These are phyloP conservation scores for Furcifer pardalis DNA, from an alignment of 2,797 vertebrate genomes.

Conservation along the genomic window DNA sequence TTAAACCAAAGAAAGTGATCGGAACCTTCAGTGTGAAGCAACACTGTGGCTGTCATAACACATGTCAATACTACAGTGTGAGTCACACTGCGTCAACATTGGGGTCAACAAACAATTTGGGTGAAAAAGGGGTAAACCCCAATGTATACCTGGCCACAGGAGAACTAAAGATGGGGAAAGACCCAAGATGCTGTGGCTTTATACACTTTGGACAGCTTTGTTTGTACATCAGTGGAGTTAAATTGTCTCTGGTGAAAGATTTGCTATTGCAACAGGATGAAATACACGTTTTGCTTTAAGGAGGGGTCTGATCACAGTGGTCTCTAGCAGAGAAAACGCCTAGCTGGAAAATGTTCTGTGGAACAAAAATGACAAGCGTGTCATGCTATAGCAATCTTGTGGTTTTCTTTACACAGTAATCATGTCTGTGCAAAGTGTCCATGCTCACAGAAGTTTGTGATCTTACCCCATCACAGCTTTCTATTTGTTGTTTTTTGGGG, in stretches of 20 bases:
- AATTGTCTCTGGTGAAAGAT: too few species aligned
- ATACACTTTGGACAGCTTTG: too few species aligned
- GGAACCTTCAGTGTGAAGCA: too few species aligned
- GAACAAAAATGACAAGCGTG: neutral
- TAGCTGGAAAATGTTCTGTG: neutral
- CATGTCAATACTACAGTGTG: too few species aligned
- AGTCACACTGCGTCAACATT: too few species aligned
- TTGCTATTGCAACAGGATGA: too few species aligned
- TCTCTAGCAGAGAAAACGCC: neutral
- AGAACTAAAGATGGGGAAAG: neutral
- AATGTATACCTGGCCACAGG: too few species aligned
- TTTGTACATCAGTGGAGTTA: too few species aligned
- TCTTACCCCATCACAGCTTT: constrained; percentile 6
- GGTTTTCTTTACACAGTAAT: neutral
- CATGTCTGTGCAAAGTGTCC: neutral
- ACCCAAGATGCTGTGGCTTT: neutral
- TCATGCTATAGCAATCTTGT: neutral
- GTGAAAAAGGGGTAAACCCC: too few species aligned
- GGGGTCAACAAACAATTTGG: too few species aligned
- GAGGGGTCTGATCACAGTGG: neutral
- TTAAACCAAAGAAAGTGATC: too few species aligned
- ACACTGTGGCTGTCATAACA: too few species aligned
- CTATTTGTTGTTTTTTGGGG: neutral
- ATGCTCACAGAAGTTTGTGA: neutral
- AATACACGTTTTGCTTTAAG: neutral